Base-by-base conservation (phyloP, 30 jellyfish, hydroid and myxozoan species). In the Hydra vulgaris region DNA sequence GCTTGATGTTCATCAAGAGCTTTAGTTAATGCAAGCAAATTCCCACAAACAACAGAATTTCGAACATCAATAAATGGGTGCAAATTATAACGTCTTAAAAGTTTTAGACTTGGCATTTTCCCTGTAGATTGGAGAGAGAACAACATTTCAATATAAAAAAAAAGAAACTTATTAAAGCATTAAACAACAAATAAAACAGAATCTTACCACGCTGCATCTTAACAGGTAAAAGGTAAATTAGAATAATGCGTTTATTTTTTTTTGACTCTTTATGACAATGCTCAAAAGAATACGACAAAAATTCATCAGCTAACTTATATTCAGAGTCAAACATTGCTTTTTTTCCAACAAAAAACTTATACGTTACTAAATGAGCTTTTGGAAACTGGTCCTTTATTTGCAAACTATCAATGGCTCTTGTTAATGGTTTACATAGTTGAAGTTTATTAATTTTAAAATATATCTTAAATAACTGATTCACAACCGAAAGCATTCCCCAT, bases 401-500 rank as follows among this genome's bases (percentile, higher is more conserved):
- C 40, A 92, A 80, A 72, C 95, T 79, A 74, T 92, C 98, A 40
- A 92, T 92, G 0, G 98, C 98, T 18, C 98, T 87, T 24, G 87
- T 86, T 79, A 92, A 55, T 25, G 98, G 98, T 55, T 92, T 92
- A 77, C 98, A 92, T 3, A 92, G 89, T 40, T 92, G 98, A 23
- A 92, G 86, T 80, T 87, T 87, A 75, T 92, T 92, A 61, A 92
- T 92, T 89, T 87, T 83, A 82, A 91, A 91, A 54, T 91, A 91
- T 19, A 91, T 91, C 73, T 91, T 91, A 76, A 91, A 91, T 23
- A 91, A 80, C 67, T 91, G 98, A 54, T 91, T 91, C 25, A 91
- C 98, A 73, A 91, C 84, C 8, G 90, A 95, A 7, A 91, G 96
- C 98, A 91, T 91, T 61, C 98, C 98, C 98, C 98, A 91, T 81